Evolutionary conservation across 2,113 vertebrate species (phyloP).

Genomic region (Macquaria ambigua): DNA sequence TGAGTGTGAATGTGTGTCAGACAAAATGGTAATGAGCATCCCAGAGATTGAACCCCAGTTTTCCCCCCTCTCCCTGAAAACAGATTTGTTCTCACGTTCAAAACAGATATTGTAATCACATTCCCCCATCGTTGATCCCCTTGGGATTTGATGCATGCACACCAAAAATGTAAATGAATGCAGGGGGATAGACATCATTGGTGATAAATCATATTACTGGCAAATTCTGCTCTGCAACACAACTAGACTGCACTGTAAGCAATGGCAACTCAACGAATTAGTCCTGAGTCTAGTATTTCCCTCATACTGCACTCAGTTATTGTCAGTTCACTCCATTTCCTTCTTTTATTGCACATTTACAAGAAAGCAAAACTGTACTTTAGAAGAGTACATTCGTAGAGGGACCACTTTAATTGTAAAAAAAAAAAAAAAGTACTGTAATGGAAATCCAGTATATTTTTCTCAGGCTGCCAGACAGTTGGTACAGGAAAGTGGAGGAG

Average conservation of each 20-base stretch:
- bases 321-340: constrained; percentile 54
- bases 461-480: constrained; percentile 42
- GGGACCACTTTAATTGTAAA: constrained; percentile 63
- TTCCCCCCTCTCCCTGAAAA: constrained; percentile 56
- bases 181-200: constrained; percentile 57
- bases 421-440: constrained; percentile 19
- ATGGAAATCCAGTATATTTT: constrained; percentile 51
- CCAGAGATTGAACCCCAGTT: constrained; percentile 60
- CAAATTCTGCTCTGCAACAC: constrained; percentile 64
- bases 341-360: constrained; percentile 76
- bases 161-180: constrained; percentile 74
- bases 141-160: constrained; percentile 45
- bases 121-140: constrained; percentile 46
- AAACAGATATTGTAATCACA: constrained; percentile 72
- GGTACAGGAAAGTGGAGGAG: background rate
- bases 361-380: constrained; percentile 70
- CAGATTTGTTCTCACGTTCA: constrained; percentile 60
- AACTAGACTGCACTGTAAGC: constrained; percentile 72
- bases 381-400: constrained; percentile 42
- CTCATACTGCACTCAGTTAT: constrained; percentile 44
- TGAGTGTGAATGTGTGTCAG: constrained; percentile 67
- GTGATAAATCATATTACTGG: constrained; percentile 76
- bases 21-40: constrained; percentile 74
- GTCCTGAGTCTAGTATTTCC: constrained; percentile 52
- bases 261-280: constrained; percentile 47